Conservation (phyloP, 35 echinoderm and acorn worm genomes). For the Strongylocentrotus purpuratus region DNA sequence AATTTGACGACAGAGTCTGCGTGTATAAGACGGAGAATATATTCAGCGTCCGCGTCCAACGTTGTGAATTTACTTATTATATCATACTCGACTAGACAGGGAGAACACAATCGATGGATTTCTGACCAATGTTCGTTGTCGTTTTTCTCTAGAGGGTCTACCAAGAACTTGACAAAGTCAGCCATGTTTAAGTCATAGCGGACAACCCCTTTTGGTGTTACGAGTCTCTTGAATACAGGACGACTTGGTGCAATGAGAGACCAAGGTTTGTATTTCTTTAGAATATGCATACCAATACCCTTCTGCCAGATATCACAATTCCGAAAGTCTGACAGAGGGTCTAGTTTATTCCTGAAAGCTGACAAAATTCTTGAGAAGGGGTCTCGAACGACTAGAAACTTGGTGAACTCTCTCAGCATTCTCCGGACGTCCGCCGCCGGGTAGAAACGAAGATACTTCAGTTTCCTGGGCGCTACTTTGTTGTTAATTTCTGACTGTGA, state of each 20-base stretch:
- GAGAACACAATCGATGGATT: constrained; percentile 58
- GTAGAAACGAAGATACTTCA: constrained; percentile 63
- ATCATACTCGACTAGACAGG: constrained; percentile 88
- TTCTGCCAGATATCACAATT: constrained; percentile 57
- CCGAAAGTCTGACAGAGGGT: constrained; percentile 71
- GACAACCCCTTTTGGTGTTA: background rate
- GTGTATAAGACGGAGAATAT: constrained; percentile 65
- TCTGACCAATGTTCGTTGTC: constrained; percentile 65
- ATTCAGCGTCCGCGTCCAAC: constrained; percentile 65
- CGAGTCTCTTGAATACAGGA: background rate
- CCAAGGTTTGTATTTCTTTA: constrained; percentile 2
- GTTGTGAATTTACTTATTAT: constrained; percentile 89
- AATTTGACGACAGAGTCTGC: constrained; percentile 60
- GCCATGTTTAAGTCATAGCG: constrained; percentile 60
- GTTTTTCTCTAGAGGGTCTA: constrained; percentile 34
- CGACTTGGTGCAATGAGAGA: background rate
- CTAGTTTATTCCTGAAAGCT: constrained; percentile 92
- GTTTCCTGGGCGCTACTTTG: constrained; percentile 39
- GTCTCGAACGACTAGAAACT: constrained; percentile 88
- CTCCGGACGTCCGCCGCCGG: background rate
- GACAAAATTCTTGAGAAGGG: constrained; percentile 89
- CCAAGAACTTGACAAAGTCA: constrained; percentile 70
- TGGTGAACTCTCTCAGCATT: constrained; percentile 76
- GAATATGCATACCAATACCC: constrained; percentile 65
- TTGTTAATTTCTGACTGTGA: constrained; percentile 75